Conservation (phyloP, 2,797 vertebrate species). For the Ispidina lecontei region DNA sequence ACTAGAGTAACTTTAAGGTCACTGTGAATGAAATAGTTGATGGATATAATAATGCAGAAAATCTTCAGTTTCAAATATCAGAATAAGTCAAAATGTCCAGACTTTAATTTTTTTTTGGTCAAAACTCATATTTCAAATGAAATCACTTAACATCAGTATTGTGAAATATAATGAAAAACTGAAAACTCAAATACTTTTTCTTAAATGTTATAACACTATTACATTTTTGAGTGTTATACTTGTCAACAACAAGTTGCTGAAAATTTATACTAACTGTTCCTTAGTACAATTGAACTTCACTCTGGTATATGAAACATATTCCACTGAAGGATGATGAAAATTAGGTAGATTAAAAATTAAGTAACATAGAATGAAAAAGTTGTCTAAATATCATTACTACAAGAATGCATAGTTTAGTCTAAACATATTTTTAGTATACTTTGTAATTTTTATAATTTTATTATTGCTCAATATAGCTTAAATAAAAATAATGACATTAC, state of each 20-base stretch:
- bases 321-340: not conserved
- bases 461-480: not conserved
- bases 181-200: slow-evolving; percentile 27
- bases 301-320: slow-evolving; percentile 60
- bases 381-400: not conserved
- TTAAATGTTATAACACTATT: slow-evolving; percentile 36
- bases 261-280: slow-evolving; percentile 61
- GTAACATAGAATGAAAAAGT: not conserved
- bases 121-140: slow-evolving; percentile 64
- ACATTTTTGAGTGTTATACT: slow-evolving; percentile 21
- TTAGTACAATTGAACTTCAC: not conserved
- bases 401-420: not conserved
- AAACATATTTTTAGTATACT: not conserved
- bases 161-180: slow-evolving; percentile 69
- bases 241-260: not conserved
- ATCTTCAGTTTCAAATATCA: slow-evolving; percentile 62
- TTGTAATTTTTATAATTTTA: not conserved
- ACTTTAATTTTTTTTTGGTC: slow-evolving; percentile 69
- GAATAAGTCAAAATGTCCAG: slow-evolving; percentile 72
- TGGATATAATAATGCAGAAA: slow-evolving; percentile 45
- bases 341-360: slow-evolving; percentile 2
- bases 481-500: not conserved
- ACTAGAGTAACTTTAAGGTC: slow-evolving; percentile 64
- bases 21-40: slow-evolving; percentile 53
- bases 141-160: slow-evolving; percentile 37